Evolutionary conservation across 64 coral and sea anemone genomes (phyloP).

Genomic region (Actinia equina): DNA sequence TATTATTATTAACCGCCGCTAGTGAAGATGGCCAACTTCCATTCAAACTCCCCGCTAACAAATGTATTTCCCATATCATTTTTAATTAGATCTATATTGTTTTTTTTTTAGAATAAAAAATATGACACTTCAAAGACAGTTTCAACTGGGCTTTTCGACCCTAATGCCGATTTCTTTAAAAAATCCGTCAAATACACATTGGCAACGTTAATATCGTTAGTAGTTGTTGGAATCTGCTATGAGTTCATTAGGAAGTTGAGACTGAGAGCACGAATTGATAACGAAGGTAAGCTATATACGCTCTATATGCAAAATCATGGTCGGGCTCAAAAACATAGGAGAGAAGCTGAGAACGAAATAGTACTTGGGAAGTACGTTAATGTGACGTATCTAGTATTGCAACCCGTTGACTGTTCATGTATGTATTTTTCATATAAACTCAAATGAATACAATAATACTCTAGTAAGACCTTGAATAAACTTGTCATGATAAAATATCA

Average conservation of each 20-base stretch:
- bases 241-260: background rate
- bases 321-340: too few species aligned
- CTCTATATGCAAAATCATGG: too few species aligned
- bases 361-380: too few species aligned
- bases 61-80: background rate
- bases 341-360: too few species aligned
- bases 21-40: too few species aligned
- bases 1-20: background rate
- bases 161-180: background rate
- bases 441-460: too few species aligned
- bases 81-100: background rate
- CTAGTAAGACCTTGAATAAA: too few species aligned
- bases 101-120: background rate
- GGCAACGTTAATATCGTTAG: background rate
- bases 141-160: slow-evolving; percentile 3
- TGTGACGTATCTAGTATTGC: too few species aligned
- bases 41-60: background rate
- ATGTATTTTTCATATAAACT: too few species aligned
- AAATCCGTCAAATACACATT: background rate
- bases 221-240: background rate
- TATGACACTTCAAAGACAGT: background rate
- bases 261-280: background rate
- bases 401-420: too few species aligned
- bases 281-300: background rate
- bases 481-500: too few species aligned